Conservation (phyloP, 2,888 invertebrate species). For the Nipponacmea schrenckii region DNA sequence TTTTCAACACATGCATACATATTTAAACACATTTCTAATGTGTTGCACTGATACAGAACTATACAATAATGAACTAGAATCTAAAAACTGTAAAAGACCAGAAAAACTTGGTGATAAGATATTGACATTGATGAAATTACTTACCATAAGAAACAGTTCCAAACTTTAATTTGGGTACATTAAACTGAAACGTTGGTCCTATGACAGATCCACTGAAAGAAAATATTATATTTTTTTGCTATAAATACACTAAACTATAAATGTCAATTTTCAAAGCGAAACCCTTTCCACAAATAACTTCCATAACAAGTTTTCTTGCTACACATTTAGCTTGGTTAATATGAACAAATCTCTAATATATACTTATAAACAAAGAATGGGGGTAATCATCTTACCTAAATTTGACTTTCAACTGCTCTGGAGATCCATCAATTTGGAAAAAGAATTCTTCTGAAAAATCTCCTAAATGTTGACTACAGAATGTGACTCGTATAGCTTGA, state of each 20-base stretch:
- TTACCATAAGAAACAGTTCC: conserved; percentile 66
- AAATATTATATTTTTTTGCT: not conserved
- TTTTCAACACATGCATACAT: not conserved
- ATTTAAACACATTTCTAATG: too few species aligned
- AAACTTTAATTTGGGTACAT: conserved; percentile 65
- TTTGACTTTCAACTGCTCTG: conserved; percentile 52
- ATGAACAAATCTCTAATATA: too few species aligned
- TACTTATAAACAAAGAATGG: too few species aligned
- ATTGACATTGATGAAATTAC: conserved; percentile 20
- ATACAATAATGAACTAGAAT: too few species aligned
- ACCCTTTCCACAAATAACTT: too few species aligned
- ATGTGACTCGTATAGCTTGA: conserved; percentile 65
- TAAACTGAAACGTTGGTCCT: conserved; percentile 68
- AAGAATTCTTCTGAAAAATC: conserved; percentile 66
- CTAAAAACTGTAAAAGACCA: too few species aligned
- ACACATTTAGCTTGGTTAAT: too few species aligned
- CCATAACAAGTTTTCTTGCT: too few species aligned
- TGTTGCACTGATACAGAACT: too few species aligned
- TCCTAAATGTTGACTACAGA: conserved; percentile 63
- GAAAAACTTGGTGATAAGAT: too few species aligned
- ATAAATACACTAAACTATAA: not conserved
- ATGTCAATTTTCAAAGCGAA: not conserved
- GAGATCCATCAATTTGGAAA: conserved; percentile 66
- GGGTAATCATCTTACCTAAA: conserved; percentile 58
- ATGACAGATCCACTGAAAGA: conserved; percentile 65